These are phyloP conservation scores for Acrocephalus arundinaceus DNA, from an alignment of 2,113 vertebrate species.

Conservation along the genomic window DNA sequence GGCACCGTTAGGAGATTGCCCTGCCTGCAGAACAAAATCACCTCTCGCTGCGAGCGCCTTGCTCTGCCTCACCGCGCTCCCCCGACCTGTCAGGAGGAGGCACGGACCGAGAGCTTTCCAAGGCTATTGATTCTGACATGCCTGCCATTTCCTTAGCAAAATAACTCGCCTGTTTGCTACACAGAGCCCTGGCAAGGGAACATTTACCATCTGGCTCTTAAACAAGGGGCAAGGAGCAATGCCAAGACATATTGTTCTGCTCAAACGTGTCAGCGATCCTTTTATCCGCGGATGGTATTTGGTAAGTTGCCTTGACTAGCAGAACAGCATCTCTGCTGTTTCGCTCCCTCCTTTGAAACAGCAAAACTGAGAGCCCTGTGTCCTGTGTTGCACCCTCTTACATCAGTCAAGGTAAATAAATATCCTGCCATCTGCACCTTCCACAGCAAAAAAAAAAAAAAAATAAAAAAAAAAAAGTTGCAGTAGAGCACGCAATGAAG, in stretches of 20 bases:
- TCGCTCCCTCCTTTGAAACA: neutral
- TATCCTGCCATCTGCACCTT: neutral
- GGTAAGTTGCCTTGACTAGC: constrained; percentile 22
- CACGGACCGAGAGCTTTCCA: neutral
- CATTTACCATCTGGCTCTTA: constrained; percentile 41
- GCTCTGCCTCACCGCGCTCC: neutral
- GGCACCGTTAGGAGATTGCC: neutral
- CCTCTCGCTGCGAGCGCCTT: neutral
- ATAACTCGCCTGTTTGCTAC: neutral
- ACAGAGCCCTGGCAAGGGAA: neutral
- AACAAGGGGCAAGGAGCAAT: constrained; percentile 33
- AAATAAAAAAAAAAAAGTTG: too few relatives aligned
- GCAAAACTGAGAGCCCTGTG: neutral
- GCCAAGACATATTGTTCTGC: constrained; percentile 35
- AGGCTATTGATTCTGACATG: constrained; percentile 31
- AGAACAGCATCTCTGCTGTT: neutral
- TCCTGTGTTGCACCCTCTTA: neutral
- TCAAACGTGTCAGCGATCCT: neutral
- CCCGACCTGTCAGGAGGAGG: constrained; percentile 5
- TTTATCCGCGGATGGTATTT: neutral
- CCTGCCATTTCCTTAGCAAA: constrained; percentile 31
- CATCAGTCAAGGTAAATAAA: neutral
- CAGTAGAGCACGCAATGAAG: too few relatives aligned
- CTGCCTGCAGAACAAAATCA: neutral
- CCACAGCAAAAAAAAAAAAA: neutral